Evolutionary conservation across 1,140 invertebrate species (phyloP), one percentile per base, ranked within the genome.

Genomic region (Solenopsis fugax): DNA sequence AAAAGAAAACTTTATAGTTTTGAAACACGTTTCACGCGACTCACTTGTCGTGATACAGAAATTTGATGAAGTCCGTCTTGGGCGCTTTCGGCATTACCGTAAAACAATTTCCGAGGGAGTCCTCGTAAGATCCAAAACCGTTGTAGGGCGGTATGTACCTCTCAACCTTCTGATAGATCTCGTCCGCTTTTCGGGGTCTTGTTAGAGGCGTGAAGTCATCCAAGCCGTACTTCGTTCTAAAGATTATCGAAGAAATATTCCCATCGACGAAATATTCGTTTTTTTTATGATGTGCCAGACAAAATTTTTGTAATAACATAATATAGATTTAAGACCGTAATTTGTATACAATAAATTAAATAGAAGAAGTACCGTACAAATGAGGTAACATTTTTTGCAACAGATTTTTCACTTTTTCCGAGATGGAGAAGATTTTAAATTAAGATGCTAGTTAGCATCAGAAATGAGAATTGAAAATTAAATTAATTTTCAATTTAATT

Each of bases 111-210:
- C 97, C 97, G 34, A 98, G 96, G 0, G 98, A 98, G 94, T 99
- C 98, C 89, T 98, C 98, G 88, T 98, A 97, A 0, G 96, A 97
- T 6, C 98, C 98, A 94, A 97, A 98, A 6, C 98, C 98, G 92
- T 98, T 98, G 96, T 98, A 98, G 1, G 98, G 98, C 13, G 98
- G 98, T 48, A 98, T 92, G 69, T 97, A 94, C 45, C 96, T 95
- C 64, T 96, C 95, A 29, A 91, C 90, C 5, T 93, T 93, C 85
- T 71, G 94, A 91, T 80, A 87, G 4, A 95, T 90, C 7, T 93
- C 95, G n/a, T 95, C 92, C 0, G 93, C 90, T 50, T 93, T 92
- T 75, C 94, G 93, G 7, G 97, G 96, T 65, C 93, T 92, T 34
- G 93, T 86, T 5, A 97, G 90, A 0, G 97, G 95, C 3, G 94